Base-by-base conservation (phyloP, 2,888 invertebrate genomes). In the Hyalella azteca region DNA sequence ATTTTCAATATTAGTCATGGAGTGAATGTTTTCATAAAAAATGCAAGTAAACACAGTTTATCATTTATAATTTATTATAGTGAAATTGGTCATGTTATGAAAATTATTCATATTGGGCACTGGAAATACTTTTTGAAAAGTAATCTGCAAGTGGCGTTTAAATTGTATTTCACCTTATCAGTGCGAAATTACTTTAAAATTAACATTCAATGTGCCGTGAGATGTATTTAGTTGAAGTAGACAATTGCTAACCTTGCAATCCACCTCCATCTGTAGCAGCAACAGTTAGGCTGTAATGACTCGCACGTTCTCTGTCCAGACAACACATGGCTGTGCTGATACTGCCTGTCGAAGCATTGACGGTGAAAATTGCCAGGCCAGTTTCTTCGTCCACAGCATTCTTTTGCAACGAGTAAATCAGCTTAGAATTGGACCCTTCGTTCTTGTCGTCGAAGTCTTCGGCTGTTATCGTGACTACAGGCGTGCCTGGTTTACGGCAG, bases 381-480 rank as follows among this genome's bases (percentile, higher is more conserved):
- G 87, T 86, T 79, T 88, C 88, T 82, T 89, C 88, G 76, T 82
- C 81, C 39, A 87, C 86, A 59, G 86, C 87, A 78, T 87, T 87
- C 84, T 87, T 87, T 81, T 87, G 87, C 50, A 87, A 87, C 22
- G 88, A 87, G 86, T 90, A 91, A 32, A 88, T 88, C 77, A 91
- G 86, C 78, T 88, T 87, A 0, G 90, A 90, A 85, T 90, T 89
- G 54, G 87, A 86, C 15, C 88, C 89, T 85, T 89, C 88, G 50
- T 86, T 86, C 19, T 88, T 88, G 78, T 88, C 88, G 85, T 90
- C 90, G 81, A 87, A 87, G 85, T 90, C 90, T 9, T 87, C 87
- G 9, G 89, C 89, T 5, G 87, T 87, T 82, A 89, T 89, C 22
- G 88, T 88, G 88, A 89, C 88, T 15, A 90, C 89, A 36, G 87